phyloP scores from a whole-genome alignment of 2,888 invertebrate species.

The Drosophila dives region DNA sequence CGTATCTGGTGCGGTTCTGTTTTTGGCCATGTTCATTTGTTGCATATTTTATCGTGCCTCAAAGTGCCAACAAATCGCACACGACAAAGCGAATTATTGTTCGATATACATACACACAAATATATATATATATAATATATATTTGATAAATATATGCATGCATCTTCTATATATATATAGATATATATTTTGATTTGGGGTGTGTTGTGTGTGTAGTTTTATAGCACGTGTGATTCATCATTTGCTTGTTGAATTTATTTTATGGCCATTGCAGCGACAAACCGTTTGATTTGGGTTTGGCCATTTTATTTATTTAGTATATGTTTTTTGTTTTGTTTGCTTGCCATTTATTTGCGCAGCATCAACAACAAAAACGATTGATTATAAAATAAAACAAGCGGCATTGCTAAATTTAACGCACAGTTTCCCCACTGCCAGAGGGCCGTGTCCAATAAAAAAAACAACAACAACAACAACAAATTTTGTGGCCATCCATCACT shows the following conservation, averaged over 20 bases:
- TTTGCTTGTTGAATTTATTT: slow-evolving; percentile 44
- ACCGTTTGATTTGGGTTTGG: slow-evolving; percentile 21
- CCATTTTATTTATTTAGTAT: slow-evolving; percentile 36
- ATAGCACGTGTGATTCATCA: slow-evolving; percentile 42
- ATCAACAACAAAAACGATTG: slow-evolving; percentile 38
- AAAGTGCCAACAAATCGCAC: slow-evolving; percentile 60
- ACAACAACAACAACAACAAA: slow-evolving; percentile 14
- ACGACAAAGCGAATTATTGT: slow-evolving; percentile 40
- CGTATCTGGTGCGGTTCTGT: slow-evolving; percentile 28
- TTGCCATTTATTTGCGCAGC: slow-evolving; percentile 38
- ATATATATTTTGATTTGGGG: neutral
- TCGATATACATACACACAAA: neutral
- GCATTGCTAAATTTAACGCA: slow-evolving; percentile 57
- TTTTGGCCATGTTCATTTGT: slow-evolving; percentile 65
- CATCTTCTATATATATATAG: neutral
- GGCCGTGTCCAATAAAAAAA: slow-evolving; percentile 1
- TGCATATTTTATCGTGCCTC: slow-evolving; percentile 60
- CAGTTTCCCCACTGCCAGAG: slow-evolving; percentile 41
- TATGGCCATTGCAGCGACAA: slow-evolving; percentile 51
- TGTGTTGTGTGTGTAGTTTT: slow-evolving; percentile 7
- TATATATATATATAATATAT: neutral
- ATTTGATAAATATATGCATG: neutral
- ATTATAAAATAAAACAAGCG: slow-evolving; percentile 54
- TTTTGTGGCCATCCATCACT: slow-evolving; percentile 57
- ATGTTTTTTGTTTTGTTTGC: slow-evolving; percentile 34